phyloP scores from a whole-genome alignment of 2,888 invertebrate species.

The Muscina levida region DNA sequence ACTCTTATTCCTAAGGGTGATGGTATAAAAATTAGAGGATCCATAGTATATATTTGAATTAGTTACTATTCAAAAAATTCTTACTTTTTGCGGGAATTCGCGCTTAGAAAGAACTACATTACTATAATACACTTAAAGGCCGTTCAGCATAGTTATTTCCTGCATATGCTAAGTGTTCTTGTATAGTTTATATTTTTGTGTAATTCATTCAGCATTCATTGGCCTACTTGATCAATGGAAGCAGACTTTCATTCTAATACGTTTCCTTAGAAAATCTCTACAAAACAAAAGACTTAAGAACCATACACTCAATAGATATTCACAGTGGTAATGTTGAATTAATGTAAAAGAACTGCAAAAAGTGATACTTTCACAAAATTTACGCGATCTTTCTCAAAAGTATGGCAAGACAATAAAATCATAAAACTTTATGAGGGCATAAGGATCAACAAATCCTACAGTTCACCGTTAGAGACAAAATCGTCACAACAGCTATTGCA shows the following conservation, averaged over 20 bases:
- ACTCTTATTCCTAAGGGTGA: too few relatives aligned
- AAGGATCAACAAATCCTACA: conserved; percentile 37
- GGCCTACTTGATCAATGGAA: conserved; percentile 51
- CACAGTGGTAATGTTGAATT: background rate
- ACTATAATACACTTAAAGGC: too few relatives aligned
- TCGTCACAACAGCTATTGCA: conserved; percentile 23
- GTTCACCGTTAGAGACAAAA: conserved; percentile 28
- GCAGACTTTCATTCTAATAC: conserved; percentile 21
- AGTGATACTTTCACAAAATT: background rate
- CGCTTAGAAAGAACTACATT: too few relatives aligned
- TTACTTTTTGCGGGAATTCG: too few relatives aligned
- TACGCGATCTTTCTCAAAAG: background rate
- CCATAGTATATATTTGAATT: too few relatives aligned
- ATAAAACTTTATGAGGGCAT: background rate
- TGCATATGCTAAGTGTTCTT: too few relatives aligned
- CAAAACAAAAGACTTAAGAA: background rate
- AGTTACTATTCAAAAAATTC: too few relatives aligned
- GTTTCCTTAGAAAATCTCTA: background rate
- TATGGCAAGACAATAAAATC: background rate
- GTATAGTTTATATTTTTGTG: too few relatives aligned
- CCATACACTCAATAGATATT: background rate
- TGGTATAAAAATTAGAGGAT: too few relatives aligned
- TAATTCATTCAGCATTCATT: conserved; percentile 36
- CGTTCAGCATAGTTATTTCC: too few relatives aligned
- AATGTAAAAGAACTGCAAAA: too few relatives aligned